Percentiles rank a stretch among this genome's conserved stretches.
phyloP scores from a whole-genome alignment of 2,797 vertebrate species.

The Parauchenoglanis ngamensis region DNA sequence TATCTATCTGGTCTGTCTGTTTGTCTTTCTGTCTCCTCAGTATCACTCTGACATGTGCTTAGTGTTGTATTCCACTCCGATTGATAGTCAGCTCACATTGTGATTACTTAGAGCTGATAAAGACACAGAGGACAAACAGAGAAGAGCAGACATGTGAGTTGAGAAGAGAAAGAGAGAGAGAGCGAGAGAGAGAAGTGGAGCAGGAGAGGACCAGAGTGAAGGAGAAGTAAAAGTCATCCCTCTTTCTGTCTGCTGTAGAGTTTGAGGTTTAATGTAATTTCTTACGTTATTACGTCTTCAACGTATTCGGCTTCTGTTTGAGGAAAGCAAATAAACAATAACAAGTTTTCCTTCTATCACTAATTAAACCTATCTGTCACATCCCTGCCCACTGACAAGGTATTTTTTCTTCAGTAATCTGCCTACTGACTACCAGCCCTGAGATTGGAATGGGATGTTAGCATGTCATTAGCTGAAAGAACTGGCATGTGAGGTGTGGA shows the following conservation, averaged over 20 bases:
- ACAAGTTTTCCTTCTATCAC: background rate
- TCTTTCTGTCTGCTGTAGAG: background rate
- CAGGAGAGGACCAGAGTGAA: background rate
- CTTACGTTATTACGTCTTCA: background rate
- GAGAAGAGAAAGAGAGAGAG: slow-evolving; percentile 8
- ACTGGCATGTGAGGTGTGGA: background rate
- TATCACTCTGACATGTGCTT: background rate
- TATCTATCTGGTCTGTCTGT: background rate
- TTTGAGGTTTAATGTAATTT: background rate
- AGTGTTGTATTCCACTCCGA: slow-evolving; percentile 23
- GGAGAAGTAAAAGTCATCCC: slow-evolving; percentile 17
- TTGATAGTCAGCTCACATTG: slow-evolving; percentile 42
- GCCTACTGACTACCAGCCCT: background rate
- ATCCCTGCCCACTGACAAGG: background rate
- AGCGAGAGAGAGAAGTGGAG: slow-evolving; percentile 1
- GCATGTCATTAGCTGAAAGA: background rate
- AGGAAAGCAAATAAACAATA: background rate
- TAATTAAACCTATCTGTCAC: slow-evolving; percentile 1
- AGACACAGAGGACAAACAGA: slow-evolving; percentile 26
- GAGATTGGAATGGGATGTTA: background rate
- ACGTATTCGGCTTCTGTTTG: background rate
- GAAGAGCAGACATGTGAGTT: slow-evolving; percentile 11
- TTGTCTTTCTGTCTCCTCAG: background rate
- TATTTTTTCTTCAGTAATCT: background rate
- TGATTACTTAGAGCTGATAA: slow-evolving; percentile 42